A percentile compares a stretch with the other conserved stretches of the same genome.
Conservation (phyloP, 2,888 invertebrate genomes). For the Pyrrhosoma nymphula region DNA sequence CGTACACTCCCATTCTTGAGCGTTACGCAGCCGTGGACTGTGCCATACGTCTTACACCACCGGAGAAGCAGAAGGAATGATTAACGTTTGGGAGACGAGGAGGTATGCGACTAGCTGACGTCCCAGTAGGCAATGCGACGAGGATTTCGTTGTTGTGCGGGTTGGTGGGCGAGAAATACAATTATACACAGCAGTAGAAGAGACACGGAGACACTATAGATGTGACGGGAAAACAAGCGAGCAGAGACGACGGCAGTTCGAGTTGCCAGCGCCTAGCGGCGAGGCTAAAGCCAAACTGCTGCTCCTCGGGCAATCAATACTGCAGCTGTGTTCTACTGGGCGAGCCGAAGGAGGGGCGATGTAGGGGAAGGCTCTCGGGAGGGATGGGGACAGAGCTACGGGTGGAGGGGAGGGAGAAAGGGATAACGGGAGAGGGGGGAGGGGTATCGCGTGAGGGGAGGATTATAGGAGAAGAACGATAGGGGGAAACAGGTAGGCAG, state of each 20-base stretch:
- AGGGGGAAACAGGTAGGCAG: not conserved
- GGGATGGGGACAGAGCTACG: not conserved
- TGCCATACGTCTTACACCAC: too few relatives aligned
- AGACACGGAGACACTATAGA: not conserved
- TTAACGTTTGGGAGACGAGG: not conserved
- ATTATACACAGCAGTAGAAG: too few relatives aligned
- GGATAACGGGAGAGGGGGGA: not conserved
- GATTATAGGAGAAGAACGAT: too few relatives aligned
- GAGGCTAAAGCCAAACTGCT: constrained; percentile 56
- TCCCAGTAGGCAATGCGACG: not conserved
- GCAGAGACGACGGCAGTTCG: not conserved
- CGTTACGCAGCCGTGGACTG: too few relatives aligned
- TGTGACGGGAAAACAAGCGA: not conserved
- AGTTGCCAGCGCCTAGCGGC: constrained; percentile 41
- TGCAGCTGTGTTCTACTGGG: constrained; percentile 56
- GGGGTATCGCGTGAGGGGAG: not conserved
- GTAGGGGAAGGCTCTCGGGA: not conserved
- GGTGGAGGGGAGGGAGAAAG: not conserved
- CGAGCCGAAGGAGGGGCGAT: not conserved
- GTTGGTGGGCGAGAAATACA: not conserved
- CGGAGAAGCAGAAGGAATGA: too few relatives aligned
- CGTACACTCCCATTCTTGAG: too few relatives aligned
- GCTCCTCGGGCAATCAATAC: constrained; percentile 59
- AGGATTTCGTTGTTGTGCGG: not conserved
- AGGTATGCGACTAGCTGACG: not conserved